phyloP scores from a whole-genome alignment of 2,888 invertebrate genomes.

The Tuta absoluta region DNA sequence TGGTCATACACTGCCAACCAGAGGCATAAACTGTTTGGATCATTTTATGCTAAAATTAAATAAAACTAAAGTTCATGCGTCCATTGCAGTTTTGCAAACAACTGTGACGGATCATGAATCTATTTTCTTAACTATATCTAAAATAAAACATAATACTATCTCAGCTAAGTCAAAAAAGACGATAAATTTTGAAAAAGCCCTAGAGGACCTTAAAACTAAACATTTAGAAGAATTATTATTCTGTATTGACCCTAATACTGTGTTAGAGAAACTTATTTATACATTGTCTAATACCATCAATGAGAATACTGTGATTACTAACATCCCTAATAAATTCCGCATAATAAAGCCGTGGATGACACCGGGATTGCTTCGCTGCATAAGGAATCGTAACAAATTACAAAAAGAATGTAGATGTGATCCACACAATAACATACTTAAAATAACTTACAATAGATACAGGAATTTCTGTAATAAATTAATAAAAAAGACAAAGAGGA shows the following conservation, averaged over 20 bases:
- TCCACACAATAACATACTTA: not conserved
- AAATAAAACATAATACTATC: not conserved
- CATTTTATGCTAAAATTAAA: slow-evolving; percentile 3
- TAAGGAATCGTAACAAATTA: not conserved
- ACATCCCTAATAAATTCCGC: not conserved
- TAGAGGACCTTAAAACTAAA: not conserved
- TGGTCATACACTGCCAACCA: slow-evolving; percentile 4
- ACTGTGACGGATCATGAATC: not conserved
- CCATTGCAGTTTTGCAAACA: not conserved
- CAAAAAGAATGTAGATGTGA: not conserved
- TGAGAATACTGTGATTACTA: not conserved
- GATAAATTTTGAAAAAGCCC: not conserved
- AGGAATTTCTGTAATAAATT: not conserved
- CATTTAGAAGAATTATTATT: not conserved
- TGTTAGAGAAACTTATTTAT: not conserved
- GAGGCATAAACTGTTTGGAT: not conserved
- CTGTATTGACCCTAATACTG: not conserved
- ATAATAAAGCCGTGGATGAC: slow-evolving; percentile 9
- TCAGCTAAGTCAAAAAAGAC: not conserved
- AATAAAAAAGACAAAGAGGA: no score
- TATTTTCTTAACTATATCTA: not conserved
- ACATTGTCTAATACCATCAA: not conserved
- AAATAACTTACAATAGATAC: not conserved
- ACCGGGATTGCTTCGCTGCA: not conserved
- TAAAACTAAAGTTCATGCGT: not conserved